Evolutionary conservation across 2,888 invertebrate species (phyloP).

Genomic region (Gonocerus acuteangulatus): DNA sequence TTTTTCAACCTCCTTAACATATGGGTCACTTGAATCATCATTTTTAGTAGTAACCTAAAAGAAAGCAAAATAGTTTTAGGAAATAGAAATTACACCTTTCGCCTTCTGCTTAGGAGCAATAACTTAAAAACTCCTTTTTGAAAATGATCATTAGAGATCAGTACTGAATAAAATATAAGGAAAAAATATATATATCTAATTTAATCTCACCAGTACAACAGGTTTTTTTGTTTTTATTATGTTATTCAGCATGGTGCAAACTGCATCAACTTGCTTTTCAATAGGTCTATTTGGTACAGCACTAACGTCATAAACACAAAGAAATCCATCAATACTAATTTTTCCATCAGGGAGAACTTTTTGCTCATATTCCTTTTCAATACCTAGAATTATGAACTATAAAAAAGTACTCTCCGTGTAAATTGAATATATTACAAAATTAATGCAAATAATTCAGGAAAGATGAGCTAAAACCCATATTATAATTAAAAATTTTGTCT

Average conservation of each 20-base stretch:
- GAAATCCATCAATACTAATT: slow-evolving; percentile 85
- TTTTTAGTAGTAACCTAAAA: slow-evolving; percentile 92
- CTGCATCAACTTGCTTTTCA: slow-evolving; percentile 83
- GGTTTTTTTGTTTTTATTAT: slow-evolving; percentile 91
- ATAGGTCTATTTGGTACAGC: slow-evolving; percentile 82
- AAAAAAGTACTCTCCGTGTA: no score
- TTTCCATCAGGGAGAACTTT: slow-evolving; percentile 87
- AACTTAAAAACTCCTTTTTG: no score
- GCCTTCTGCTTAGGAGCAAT: no score
- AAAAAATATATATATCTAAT: no score
- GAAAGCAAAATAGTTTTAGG: no score
- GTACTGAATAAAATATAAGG: no score
- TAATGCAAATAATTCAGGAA: no score
- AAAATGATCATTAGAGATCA: no score
- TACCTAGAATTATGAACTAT: slow-evolving; percentile 48
- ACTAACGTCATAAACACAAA: slow-evolving; percentile 93
- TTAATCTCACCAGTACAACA: slow-evolving; percentile 73
- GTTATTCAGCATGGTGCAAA: slow-evolving; percentile 75
- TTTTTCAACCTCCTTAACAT: slow-evolving; percentile 80
- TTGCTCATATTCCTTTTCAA: slow-evolving; percentile 95
- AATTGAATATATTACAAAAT: no score
- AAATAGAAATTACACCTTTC: no score
- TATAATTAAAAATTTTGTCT: no score
- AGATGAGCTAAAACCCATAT: no score
- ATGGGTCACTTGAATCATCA: slow-evolving; percentile 83